These are phyloP conservation scores for Pangasianodon gigas DNA, from an alignment of 2,113 vertebrate species.

Conservation along the genomic window DNA sequence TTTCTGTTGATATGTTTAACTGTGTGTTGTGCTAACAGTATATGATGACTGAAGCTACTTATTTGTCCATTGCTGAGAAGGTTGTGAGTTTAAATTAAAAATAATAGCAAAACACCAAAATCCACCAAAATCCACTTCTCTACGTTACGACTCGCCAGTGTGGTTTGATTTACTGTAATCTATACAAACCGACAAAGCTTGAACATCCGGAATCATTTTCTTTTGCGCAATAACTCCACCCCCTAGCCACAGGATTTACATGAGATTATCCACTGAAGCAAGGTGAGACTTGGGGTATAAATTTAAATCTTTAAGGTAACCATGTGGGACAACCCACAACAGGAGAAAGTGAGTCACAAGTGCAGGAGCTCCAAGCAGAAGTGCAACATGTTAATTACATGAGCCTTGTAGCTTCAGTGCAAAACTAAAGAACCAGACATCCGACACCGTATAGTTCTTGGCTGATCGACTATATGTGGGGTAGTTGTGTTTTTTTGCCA, in stretches of 20 bases:
- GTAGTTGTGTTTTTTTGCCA: too few relatives aligned
- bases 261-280: not conserved
- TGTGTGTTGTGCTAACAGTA: not conserved
- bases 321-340: not conserved
- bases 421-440: not conserved
- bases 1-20: not conserved
- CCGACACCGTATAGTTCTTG: not conserved
- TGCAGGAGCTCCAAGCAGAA: not conserved
- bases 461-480: not conserved
- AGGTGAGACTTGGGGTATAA: not conserved
- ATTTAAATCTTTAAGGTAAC: not conserved
- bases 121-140: not conserved
- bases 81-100: not conserved
- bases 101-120: not conserved
- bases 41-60: not conserved
- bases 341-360: not conserved
- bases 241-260: not conserved
- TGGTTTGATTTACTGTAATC: not conserved
- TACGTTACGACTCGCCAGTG: not conserved
- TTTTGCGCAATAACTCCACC: not conserved
- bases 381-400: not conserved
- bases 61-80: not conserved
- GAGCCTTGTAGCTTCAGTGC: not conserved
- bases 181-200: not conserved
- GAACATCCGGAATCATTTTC: not conserved